Evolutionary conservation across 2,888 invertebrate species (phyloP), one percentile per base, ranked within the genome.

Genomic region (Drosophila neonasuta): DNA sequence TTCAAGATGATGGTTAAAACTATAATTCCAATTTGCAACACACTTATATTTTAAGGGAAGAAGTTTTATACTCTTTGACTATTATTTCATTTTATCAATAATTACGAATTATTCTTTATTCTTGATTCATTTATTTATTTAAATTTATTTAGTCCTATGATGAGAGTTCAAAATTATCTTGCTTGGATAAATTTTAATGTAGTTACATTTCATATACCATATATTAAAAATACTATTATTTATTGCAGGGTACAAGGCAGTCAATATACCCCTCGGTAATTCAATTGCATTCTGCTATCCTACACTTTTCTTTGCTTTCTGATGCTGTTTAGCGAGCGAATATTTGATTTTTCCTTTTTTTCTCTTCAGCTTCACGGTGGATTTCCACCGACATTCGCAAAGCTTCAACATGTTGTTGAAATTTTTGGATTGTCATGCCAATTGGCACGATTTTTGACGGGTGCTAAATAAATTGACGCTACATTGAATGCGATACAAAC

Each of bases 331-430:
- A 49, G 73, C 59, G 61, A 66, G 61, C 57, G 79, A 52, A 70
- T 69, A 80, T 79, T 81, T 79, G 78, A 81, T 83, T 82, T 81
- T 65, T 63, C 44, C 50, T 57, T 63, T 36, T 34, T 36, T 11
- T 36, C 6, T n/a, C 13, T 36, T 24, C 6, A 24, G 55, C 60
- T 71, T 34, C 42, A 44, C 55, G 49, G 39, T 49, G 66, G 63
- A 71, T 74, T 74, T 61, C 58, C 44, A 59, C 61, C 41, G 49
- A 45, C 48, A 29, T 48, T 56, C 42, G 15, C 51, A 39, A 54
- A 50, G 59, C 52, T 44, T 59, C 44, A 54, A 36, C 48, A 45
- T 41, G 15, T 11, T 41, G 51, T 67, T 71, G 10, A 54, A 34
- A 49, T 63, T 72, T 74, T 50, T 60, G 39, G 32, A 45, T 62